Conservation (phyloP, 1,140 invertebrate genomes). For the Lerema accius region DNA sequence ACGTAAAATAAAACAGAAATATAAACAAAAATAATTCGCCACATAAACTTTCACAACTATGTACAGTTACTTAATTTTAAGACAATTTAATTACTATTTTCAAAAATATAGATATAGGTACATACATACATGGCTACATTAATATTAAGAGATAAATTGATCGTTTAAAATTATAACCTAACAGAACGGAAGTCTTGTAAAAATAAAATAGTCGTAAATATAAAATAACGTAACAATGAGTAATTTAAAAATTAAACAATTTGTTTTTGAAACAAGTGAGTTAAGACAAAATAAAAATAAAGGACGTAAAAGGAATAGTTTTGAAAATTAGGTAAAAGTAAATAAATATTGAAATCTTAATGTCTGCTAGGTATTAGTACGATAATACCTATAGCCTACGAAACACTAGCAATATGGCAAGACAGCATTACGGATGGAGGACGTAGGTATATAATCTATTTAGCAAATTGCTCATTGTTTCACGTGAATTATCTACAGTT, state of each 20-base stretch:
- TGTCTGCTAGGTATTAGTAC: constrained; percentile 50
- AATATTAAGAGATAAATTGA: constrained; percentile 76
- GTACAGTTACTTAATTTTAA: constrained; percentile 75
- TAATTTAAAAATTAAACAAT: constrained; percentile 41
- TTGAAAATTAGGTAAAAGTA: constrained; percentile 39
- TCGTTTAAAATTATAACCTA: constrained; percentile 61
- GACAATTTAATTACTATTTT: constrained; percentile 75
- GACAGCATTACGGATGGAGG: constrained; percentile 78
- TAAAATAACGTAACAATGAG: constrained; percentile 46
- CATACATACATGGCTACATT: constrained; percentile 78
- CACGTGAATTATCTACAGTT: constrained; percentile 71
- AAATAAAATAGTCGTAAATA: constrained; percentile 29
- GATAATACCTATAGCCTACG: constrained; percentile 62
- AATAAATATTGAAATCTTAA: constrained; percentile 47
- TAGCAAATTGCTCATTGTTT: constrained; percentile 81
- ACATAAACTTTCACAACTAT: constrained; percentile 81
- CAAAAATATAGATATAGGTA: constrained; percentile 79
- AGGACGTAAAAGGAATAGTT: constrained; percentile 13
- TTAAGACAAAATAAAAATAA: constrained; percentile 21
- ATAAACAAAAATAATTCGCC: constrained; percentile 79
- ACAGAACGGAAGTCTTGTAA: constrained; percentile 66
- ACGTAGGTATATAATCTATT: constrained; percentile 75
- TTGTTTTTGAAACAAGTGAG: constrained; percentile 29
- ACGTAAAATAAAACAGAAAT: constrained; percentile 76
- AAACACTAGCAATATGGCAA: constrained; percentile 79